Conservation (phyloP, 2,888 invertebrate genomes). For the Cataglyphis livida region DNA sequence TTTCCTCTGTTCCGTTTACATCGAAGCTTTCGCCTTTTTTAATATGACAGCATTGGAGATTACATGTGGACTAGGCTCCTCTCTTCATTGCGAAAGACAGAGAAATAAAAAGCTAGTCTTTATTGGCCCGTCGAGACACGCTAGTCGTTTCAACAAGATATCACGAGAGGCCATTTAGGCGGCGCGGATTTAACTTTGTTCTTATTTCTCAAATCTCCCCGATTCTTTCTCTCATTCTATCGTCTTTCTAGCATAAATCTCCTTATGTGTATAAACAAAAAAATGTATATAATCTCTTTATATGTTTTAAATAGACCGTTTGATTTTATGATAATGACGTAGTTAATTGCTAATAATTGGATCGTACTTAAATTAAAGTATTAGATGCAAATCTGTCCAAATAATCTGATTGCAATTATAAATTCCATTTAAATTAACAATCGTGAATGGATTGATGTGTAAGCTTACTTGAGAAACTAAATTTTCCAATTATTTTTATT, state of each 20-base stretch:
- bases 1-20: neutral
- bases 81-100: slow-evolving; percentile 54
- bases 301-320: neutral
- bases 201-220: neutral
- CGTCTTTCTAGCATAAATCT: slow-evolving; percentile 11
- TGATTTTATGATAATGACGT: neutral
- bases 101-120: slow-evolving; percentile 68
- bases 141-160: slow-evolving; percentile 55
- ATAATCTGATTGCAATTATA: neutral
- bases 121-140: slow-evolving; percentile 60
- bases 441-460: neutral
- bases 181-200: slow-evolving; percentile 53
- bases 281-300: no score
- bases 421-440: neutral
- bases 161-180: slow-evolving; percentile 37
- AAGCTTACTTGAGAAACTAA: neutral
- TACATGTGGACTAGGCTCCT: slow-evolving; percentile 35
- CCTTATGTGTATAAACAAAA: neutral
- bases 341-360: slow-evolving; percentile 11
- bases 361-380: slow-evolving; percentile 20
- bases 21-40: slow-evolving; percentile 3
- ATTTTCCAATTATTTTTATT: neutral
- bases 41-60: slow-evolving; percentile 52
- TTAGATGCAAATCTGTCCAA: slow-evolving; percentile 15
- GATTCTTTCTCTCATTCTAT: neutral